Percentiles rank a stretch among this genome's conserved stretches.
phyloP scores from a whole-genome alignment of 2,888 invertebrate genomes.

The Stenolophus ochropezus region DNA sequence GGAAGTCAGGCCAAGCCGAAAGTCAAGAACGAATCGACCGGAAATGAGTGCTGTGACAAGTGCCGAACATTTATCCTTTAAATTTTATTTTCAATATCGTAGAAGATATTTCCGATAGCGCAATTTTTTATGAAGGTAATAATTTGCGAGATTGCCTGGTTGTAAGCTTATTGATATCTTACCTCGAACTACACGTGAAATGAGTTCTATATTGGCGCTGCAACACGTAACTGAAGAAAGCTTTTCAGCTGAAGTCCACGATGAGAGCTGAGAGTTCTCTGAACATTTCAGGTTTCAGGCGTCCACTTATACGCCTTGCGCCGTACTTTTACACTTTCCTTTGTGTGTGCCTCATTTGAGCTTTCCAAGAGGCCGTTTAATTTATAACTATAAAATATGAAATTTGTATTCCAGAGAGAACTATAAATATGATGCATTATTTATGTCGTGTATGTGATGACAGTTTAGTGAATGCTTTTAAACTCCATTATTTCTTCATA shows the following conservation, averaged over 20 bases:
- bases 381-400: slow-evolving; percentile 7
- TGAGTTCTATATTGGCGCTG: neutral
- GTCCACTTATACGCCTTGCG: slow-evolving; percentile 8
- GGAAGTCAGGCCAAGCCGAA: too few relatives aligned
- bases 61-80: too few relatives aligned
- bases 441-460: neutral
- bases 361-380: neutral
- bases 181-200: neutral
- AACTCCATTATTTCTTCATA: slow-evolving; percentile 7
- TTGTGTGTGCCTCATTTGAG: neutral
- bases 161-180: neutral
- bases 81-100: neutral
- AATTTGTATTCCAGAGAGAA: slow-evolving; percentile 4
- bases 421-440: slow-evolving; percentile 26
- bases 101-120: neutral
- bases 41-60: too few relatives aligned
- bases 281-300: neutral
- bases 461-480: slow-evolving; percentile 8
- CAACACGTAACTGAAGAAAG: slow-evolving; percentile 8
- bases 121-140: neutral
- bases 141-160: neutral
- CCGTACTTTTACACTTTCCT: slow-evolving; percentile 27
- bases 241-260: neutral
- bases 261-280: neutral
- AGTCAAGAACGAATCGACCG: too few relatives aligned